Evolutionary conservation across 2,888 invertebrate species (phyloP), one percentile per base, ranked within the genome.

Genomic region (Neoitamus cyanurus): DNA sequence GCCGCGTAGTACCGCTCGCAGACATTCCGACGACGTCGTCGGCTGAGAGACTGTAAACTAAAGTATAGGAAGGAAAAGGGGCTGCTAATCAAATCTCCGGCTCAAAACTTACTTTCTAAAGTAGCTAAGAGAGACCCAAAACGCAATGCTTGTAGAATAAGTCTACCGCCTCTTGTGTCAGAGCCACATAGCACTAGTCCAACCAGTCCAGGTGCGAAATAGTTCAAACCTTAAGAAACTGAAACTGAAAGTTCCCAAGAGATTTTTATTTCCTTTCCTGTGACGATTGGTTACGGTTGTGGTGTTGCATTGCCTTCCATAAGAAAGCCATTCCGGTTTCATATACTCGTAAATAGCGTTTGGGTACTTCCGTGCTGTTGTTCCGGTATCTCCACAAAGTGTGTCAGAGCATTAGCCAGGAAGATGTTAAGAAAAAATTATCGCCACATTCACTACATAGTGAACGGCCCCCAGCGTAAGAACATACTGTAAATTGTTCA

Each of bases 231-330:
- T 37, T 36, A 73, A 73, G 73, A 36, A 73, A 73, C 36, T 73
- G 73, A 73, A 73, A 73, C 34, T 36, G 73, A 73, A 73, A 73
- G 70, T 70, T 70, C 15, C 58, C 70, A 30, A 70, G 70, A 70
- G 28, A 70, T 70, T 70, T 69, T 30, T 30, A 31, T 30, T 70
- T 70, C 70, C 70, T 70, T 70, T 1, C 30, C 30, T 25, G 58
- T 20, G 58, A 58, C 2, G 58, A 58, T 25, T 20, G 73, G 15
- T 20, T 73, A 34, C 11, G 37, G 37, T 13, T 15, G 20, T 25
- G 37, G 20, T 73, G 36, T 73, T 73, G 15, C 37, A 25, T 73
- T 73, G 25, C 73, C 37, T 15, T 73, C 37, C 34, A 20, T 20
- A 70, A 4, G 73, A 73, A 73, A 73, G 34, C 5, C 31, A 73